Conservation (phyloP, 1,140 invertebrate species). For the Drosophila pandora region DNA sequence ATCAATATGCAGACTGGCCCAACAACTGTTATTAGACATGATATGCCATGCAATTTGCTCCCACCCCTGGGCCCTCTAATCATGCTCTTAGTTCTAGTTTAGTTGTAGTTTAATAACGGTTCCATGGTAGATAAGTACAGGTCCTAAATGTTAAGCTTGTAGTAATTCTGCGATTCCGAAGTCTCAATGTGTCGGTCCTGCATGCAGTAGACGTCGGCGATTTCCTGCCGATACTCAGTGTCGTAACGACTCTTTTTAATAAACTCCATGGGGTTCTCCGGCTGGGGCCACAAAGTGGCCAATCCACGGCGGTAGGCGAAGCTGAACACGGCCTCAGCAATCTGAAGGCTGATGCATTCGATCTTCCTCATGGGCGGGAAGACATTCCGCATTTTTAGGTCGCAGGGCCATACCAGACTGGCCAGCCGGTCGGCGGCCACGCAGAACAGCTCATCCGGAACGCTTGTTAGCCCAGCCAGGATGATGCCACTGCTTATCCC, state of each 20-base stretch:
- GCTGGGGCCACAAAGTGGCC: conserved; percentile 58
- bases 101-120: conserved; percentile 35
- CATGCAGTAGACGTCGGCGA: conserved; percentile 30
- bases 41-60: conserved; percentile 48
- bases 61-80: neutral
- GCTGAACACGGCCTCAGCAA: conserved; percentile 91
- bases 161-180: conserved; percentile 36
- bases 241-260: conserved; percentile 35
- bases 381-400: conserved; percentile 93
- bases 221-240: neutral
- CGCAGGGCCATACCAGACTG: conserved; percentile 91
- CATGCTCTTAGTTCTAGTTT: neutral
- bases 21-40: conserved; percentile 49
- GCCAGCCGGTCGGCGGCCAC: conserved; percentile 93
- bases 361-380: conserved; percentile 96
- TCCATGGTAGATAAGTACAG: conserved; percentile 10
- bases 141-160: conserved; percentile 25
- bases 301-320: conserved; percentile 41
- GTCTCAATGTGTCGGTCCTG: conserved; percentile 28
- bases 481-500: conserved; percentile 94
- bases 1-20: conserved; percentile 54
- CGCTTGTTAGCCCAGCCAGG: conserved; percentile 90
- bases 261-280: conserved; percentile 41
- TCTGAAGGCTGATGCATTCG: conserved; percentile 92
- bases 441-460: conserved; percentile 95